These are phyloP conservation scores for Fopius arisanus DNA, from an alignment of 1,140 invertebrate genomes.

Conservation along the genomic window DNA sequence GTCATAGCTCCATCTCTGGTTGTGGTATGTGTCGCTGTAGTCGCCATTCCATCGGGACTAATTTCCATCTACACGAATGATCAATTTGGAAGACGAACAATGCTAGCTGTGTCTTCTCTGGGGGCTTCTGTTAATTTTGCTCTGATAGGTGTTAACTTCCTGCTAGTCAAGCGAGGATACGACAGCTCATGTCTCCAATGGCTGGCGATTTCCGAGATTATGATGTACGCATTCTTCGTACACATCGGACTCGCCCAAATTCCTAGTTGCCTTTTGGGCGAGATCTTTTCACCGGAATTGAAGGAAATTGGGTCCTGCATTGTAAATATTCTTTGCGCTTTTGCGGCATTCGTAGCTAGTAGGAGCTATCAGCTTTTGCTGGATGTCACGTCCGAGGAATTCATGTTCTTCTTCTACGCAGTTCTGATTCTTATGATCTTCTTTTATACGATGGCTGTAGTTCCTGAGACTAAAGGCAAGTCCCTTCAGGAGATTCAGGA, in stretches of 20 bases:
- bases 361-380: constrained; percentile 75
- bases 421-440: constrained; percentile 71
- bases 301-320: constrained; percentile 75
- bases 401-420: constrained; percentile 79
- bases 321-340: constrained; percentile 74
- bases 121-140: constrained; percentile 66
- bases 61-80: constrained; percentile 74
- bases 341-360: constrained; percentile 77
- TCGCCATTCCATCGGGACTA: constrained; percentile 71
- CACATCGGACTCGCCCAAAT: constrained; percentile 75
- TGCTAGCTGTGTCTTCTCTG: constrained; percentile 70
- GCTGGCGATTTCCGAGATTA: constrained; percentile 70
- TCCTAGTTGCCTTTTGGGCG: constrained; percentile 77
- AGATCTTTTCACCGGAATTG: constrained; percentile 77
- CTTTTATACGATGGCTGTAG: constrained; percentile 70
- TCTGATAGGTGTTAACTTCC: constrained; percentile 72
- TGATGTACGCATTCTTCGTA: constrained; percentile 73
- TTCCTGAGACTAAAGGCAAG: constrained; percentile 87
- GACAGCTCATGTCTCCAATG: constrained; percentile 59
- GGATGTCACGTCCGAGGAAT: constrained; percentile 70
- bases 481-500: constrained; percentile 65
- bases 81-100: constrained; percentile 73
- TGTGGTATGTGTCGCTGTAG: constrained; percentile 72
- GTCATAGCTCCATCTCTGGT: constrained; percentile 61
- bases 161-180: constrained; percentile 63